Conservation (phyloP, 1,140 invertebrate species). For the Brachionus manjavacas region DNA sequence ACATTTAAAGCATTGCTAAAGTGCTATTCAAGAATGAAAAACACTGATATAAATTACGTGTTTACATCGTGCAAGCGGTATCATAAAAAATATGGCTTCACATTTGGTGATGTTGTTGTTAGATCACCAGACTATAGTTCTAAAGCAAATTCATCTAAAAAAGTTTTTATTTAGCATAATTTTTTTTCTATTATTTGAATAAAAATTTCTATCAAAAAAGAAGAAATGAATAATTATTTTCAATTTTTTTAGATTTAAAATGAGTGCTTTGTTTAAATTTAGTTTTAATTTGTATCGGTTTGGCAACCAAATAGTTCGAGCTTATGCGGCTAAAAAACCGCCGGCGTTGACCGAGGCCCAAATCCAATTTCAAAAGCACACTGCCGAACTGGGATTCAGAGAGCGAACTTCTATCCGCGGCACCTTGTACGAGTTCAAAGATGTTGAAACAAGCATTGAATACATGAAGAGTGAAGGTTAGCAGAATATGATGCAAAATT, state of each 20-base stretch:
- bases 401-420: conserved; percentile 33
- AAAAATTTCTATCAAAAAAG: not conserved
- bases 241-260: conserved; percentile 5
- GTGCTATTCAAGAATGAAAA: not conserved
- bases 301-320: not conserved
- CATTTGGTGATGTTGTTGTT: conserved; percentile 7
- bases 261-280: not conserved
- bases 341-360: not conserved
- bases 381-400: not conserved
- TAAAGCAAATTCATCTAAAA: not conserved
- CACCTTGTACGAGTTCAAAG: conserved; percentile 13
- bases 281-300: not conserved
- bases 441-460: conserved; percentile 42
- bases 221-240: not conserved
- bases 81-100: conserved; percentile 3
- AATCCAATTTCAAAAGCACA: conserved; percentile 32
- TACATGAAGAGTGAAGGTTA: conserved; percentile 42
- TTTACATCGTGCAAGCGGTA: conserved; percentile 29
- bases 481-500: not conserved
- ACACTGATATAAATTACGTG: not conserved
- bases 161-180: not conserved
- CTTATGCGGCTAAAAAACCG: conserved; percentile 29
- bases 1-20: conserved; percentile 12
- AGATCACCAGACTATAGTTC: not conserved
- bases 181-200: not conserved